Base-by-base conservation (phyloP, 2,888 invertebrate species). In the Zeuzera pyrina region DNA sequence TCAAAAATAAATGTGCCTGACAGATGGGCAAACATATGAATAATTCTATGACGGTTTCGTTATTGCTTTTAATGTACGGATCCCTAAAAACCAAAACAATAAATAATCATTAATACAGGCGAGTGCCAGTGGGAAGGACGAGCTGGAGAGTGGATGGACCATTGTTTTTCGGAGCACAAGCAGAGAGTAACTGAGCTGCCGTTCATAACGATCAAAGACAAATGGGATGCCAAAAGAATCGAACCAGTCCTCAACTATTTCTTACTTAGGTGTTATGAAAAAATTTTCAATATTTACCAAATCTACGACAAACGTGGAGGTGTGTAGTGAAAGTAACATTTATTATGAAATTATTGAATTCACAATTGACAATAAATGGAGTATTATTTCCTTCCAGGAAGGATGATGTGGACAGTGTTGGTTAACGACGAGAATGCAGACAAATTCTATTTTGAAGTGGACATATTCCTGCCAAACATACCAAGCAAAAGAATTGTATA, bases 71-170 rank as follows among this genome's bases (percentile, higher is more conserved):
- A n/a, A n/a, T n/a, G n/a, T n/a, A n/a, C n/a, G n/a, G n/a, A n/a
- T n/a, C n/a, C n/a, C n/a, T n/a, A n/a, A n/a, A n/a, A n/a, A n/a
- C n/a, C n/a, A n/a, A 6, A 8, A 19, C 19, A 19, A 19, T 6
- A 19, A 19, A 19, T 19, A n/a, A 19, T 19, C 5, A 6, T 33
- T 15, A 40, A 36, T 40, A 15, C 48, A 78, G 84, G 87, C 33
- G 79, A 84, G 15, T 88, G 88, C 47, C 56, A 61, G 26, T 88
- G 87, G 88, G 73, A 83, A 47, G 88, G 88, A 1, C 67, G 79
- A 14, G 87, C 88, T 38, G 85, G 86, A 2, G 84, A 87, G 32
- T 88, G 88, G 88, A 85, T 87, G 69, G 84, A 87, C 42, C 88
- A 88, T 49, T 81, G 88, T 47, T 85, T 86, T 47, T 35, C 49